These are phyloP conservation scores for Heliconius cydno DNA, from an alignment of 2,888 invertebrate genomes.

Conservation along the genomic window DNA sequence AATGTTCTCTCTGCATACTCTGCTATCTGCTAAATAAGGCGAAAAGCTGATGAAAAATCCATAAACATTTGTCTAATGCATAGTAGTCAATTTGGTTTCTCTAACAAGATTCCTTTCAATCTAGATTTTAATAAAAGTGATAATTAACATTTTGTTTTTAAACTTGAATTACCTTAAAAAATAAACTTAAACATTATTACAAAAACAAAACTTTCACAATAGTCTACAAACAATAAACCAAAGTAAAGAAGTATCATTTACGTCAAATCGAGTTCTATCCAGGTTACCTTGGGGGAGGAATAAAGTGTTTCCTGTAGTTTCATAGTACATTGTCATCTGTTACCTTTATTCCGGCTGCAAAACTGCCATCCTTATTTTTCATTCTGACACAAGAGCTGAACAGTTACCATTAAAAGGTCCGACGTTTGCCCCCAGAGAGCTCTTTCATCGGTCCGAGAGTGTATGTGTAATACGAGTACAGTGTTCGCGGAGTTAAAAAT, in stretches of 20 bases:
- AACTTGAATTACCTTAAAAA: background rate
- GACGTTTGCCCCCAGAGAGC: slow-evolving; percentile 71
- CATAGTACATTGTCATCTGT: slow-evolving; percentile 47
- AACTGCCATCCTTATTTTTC: slow-evolving; percentile 63
- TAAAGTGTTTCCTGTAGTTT: slow-evolving; percentile 40
- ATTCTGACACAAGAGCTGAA: slow-evolving; percentile 64
- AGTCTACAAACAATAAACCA: background rate
- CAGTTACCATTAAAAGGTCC: slow-evolving; percentile 74
- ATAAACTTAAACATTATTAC: background rate
- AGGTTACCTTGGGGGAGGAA: slow-evolving; percentile 2
- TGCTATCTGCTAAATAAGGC: background rate
- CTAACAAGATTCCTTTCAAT: too few species aligned
- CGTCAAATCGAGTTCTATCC: slow-evolving; percentile 22
- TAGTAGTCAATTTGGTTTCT: too few species aligned
- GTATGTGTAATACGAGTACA: slow-evolving; percentile 54
- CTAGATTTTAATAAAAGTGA: too few species aligned
- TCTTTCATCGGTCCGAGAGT: slow-evolving; percentile 64
- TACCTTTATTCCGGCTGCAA: slow-evolving; percentile 46
- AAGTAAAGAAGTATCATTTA: slow-evolving; percentile 6
- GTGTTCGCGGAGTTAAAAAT: slow-evolving; percentile 36
- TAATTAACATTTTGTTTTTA: too few species aligned
- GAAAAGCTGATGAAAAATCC: background rate
- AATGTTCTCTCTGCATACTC: background rate
- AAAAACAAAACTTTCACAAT: background rate
- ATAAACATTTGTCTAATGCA: background rate